Base-by-base conservation (phyloP, 2,113 vertebrate genomes). In the Campylomormyrus numenius region DNA sequence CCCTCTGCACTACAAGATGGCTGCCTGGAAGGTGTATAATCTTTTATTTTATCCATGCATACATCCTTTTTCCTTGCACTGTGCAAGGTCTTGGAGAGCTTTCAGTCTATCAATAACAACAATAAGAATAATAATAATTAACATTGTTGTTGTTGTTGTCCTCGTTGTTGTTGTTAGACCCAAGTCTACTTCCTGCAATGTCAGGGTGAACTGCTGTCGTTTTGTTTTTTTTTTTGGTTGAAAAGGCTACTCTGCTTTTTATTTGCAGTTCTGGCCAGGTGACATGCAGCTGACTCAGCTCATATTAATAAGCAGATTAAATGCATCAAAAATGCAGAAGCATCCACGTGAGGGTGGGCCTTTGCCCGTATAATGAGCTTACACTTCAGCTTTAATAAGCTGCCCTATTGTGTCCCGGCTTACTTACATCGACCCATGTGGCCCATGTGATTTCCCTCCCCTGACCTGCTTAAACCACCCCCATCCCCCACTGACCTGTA, bases 321-420 rank as follows among this genome's bases (percentile, higher is more conserved):
- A 62, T 39, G 52, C n/a, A 45, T 35, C 46, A 89, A 42, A 49
- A 19, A 31, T n/a, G 50, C 48, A 45, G 27, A 89, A 49, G 21
- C 52, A 53, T 45, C 77, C 83, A 46, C 27, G 4, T 24, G 3
- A 31, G 24, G 39, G 48, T 3, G 24, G 83, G 35, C 85, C 89
- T 45, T 58, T 50, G 53, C 24, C 52, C 10, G 52, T 35, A 89
- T 58, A 85, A 89, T 56, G 89, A 84, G 89, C 39, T 89, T 85
- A 85, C 11, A 45, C 52, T 10, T 52, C 50, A 17, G 21, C 48
- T 85, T 15, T 56, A 62, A 35, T 89, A 85, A 62, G 52, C 19
- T 42, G 27, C 53, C 53, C 35, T 62, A 24, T 58, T 46, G 17
- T 45, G 3, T 53, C 50, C 86, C 27, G 1, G 49, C 49, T 31